Percentiles rank a stretch among this genome's conserved stretches.
Conservation (phyloP, 2,888 invertebrate genomes). For the Pristionchus fissidentatus region DNA sequence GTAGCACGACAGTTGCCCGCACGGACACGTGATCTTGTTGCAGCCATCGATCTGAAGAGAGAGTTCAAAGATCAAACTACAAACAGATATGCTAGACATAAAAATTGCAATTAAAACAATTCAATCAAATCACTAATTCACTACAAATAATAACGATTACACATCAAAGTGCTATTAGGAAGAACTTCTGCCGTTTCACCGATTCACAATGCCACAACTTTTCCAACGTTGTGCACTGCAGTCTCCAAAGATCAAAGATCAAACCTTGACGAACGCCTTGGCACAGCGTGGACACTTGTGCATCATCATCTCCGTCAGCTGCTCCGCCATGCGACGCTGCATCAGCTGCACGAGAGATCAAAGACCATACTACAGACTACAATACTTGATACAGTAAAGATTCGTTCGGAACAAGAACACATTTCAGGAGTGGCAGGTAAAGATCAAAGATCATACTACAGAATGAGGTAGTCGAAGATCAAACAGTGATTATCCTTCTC, state of each 20-base stretch:
- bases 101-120: too few relatives aligned
- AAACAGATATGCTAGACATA: too few relatives aligned
- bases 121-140: too few relatives aligned
- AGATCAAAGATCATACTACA: too few relatives aligned
- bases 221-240: too few relatives aligned
- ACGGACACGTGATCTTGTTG: constrained; percentile 80
- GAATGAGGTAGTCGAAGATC: too few relatives aligned
- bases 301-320: constrained; percentile 11
- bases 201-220: too few relatives aligned
- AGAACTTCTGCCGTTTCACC: too few relatives aligned
- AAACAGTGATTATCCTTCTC: too few relatives aligned
- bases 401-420: not conserved
- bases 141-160: too few relatives aligned
- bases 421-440: too few relatives aligned
- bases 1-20: constrained; percentile 81
- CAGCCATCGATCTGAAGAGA: constrained; percentile 77
- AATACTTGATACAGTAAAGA: not conserved
- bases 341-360: not conserved
- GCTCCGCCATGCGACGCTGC: not conserved
- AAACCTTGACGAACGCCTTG: constrained; percentile 35
- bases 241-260: not conserved
- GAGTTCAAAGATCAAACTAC: not conserved
- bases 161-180: too few relatives aligned
- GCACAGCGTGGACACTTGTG: constrained; percentile 32
- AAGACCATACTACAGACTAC: not conserved